Evolutionary conservation across 2,888 invertebrate genomes (phyloP), one percentile per base, ranked within the genome.

Genomic region (Baronia brevicornis): DNA sequence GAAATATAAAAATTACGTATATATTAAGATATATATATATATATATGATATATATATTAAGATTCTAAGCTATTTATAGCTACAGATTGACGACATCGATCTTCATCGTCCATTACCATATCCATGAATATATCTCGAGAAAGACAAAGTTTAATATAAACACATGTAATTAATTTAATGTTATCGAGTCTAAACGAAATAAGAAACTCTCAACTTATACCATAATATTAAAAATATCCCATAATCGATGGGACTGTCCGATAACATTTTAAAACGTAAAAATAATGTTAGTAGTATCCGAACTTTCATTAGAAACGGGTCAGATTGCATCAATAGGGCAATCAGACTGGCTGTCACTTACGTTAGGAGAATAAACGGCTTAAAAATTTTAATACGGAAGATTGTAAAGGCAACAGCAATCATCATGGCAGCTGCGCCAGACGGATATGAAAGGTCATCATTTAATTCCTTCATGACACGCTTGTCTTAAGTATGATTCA

Each of bases 371-470:
- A 27, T 23, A 15, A 28, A 33, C 28, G 28, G 20, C 32, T 15
- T 31, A 12, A 28, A 29, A 37, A 33, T 29, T 28, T 28, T 17
- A 20, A 24, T 31, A 33, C 24, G 31, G 27, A 31, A 36, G 31
- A 19, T 36, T 28, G 31, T 36, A 31, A 28, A 28, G 22, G 28
- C 31, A 36, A 36, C 32, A n/a, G n/a, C n/a, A 31, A 36, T 31
- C 23, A 15, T 21, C 21, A 27, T 31, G 31, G 71, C 80, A 80
- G 78, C 78, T 79, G 82, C 70, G 51, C 46, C 44, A 62, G 54
- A 55, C 80, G 82, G 82, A 80, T 75, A 70, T 60, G 62, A 68
- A 68, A 75, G 82, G 82, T 82, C 82, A 82, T 60, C 64, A 60
- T 62, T 70, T 73, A 75, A 75, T 65, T 71, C 59, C 63, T 54